Base-by-base conservation (phyloP, 2,797 vertebrate genomes). In the Chelon labrosus region DNA sequence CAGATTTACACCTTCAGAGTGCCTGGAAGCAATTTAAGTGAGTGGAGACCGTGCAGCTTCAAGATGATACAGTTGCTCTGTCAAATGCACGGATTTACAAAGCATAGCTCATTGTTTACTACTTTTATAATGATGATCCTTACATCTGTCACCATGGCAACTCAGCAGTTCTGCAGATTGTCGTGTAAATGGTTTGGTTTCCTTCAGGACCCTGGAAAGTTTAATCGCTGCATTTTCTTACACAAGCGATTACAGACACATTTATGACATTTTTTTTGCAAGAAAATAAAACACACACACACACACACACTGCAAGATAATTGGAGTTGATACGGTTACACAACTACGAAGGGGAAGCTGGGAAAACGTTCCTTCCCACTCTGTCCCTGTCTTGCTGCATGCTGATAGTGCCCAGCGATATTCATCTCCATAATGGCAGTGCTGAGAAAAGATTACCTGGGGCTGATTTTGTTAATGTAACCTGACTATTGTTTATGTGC, bases 381-480 rank as follows among this genome's bases (percentile, higher is more conserved):
- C 65, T 65, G 38, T 42, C 25, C 64, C 56, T 51, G 38, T 73
- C 50, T 69, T 75, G 63, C 56, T 42, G 55, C 60, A 61, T 60
- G 65, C 73, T 80, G 67, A 82, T 57, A 39, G 59, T 50, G 39
- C 80, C 62, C 61, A 12, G 61, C 73, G 79, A 84, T 62, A 87
- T 88, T 89, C 46, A 88, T 91, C 85, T 85, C 68, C 75, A 79
- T 90, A 86, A 91, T 85, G 75, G 72, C 22, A 25, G 52, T 56
- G 70, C 77, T 59, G 69, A 85, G 77, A 82, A 87, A 85, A 87
- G 79, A 91, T 88, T 80, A 85, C 49, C 71, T 69, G 42, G 4
- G 61, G 58, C 65, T 75, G 70, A 91, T 89, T 91, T 79, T 68
- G 77, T 77, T 88, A 91, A 92, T 91, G 87, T 70, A 82, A 65